A percentile compares a stretch with the other conserved stretches of the same genome.
Conservation (phyloP, 2,888 invertebrate species). For the Lycocerus yunnanus region DNA sequence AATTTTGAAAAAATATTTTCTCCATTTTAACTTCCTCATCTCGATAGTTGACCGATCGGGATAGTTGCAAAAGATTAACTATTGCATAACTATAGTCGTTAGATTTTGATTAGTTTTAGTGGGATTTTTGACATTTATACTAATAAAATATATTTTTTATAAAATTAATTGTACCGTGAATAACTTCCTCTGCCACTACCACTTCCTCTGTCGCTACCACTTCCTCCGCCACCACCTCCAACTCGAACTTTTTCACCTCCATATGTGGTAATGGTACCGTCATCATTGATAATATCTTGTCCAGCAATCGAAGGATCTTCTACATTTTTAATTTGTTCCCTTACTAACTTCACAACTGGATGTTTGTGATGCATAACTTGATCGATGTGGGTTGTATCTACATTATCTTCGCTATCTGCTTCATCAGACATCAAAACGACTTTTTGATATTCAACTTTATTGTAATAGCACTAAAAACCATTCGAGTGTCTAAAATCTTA, state of each 20-base stretch:
- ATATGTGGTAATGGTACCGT: no score
- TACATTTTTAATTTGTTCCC: slow-evolving; percentile 20
- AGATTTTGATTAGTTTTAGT: no score
- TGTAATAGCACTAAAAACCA: not conserved
- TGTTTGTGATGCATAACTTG: slow-evolving; percentile 29
- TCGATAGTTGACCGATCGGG: no score
- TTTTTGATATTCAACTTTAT: not conserved
- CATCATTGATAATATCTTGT: no score
- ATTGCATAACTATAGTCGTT: no score
- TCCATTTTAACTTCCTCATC: no score
- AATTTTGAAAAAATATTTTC: no score
- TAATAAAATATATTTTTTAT: not conserved
- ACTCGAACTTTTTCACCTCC: no score
- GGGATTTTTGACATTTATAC: no score
- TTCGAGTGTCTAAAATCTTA: not conserved
- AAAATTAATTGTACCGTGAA: not conserved
- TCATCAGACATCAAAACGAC: slow-evolving; percentile 8
- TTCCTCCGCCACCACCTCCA: not conserved
- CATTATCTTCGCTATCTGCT: not conserved
- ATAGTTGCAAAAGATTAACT: no score
- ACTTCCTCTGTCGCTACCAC: no score
- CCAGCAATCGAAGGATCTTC: not conserved
- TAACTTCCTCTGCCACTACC: no score
- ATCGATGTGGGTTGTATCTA: not conserved
- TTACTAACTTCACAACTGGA: slow-evolving; percentile 29